Percentiles rank a stretch among this genome's conserved stretches.
These are phyloP conservation scores for Myiagra hebetior DNA, from an alignment of 2,113 vertebrate species.

Conservation along the genomic window DNA sequence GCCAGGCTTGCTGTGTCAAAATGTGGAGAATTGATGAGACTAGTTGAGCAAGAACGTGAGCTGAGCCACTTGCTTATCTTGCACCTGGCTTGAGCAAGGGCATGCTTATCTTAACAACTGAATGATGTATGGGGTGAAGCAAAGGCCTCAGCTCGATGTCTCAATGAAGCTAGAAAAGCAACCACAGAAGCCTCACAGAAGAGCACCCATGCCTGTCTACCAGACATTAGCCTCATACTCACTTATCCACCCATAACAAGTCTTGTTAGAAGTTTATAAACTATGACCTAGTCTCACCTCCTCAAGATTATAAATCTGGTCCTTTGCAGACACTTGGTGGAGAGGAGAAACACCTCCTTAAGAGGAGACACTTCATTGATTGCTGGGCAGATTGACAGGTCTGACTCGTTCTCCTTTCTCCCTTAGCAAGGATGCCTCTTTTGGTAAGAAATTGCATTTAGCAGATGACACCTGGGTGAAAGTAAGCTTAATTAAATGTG, in stretches of 20 bases:
- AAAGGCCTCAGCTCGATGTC: background rate
- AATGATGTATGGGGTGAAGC: background rate
- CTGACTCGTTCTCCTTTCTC: background rate
- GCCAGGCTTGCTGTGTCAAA: background rate
- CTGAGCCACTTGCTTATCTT: background rate
- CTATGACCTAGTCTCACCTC: background rate
- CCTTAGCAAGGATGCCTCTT: background rate
- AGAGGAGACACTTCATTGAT: background rate
- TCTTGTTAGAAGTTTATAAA: background rate
- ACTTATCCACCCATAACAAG: background rate
- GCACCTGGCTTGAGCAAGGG: background rate
- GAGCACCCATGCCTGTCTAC: background rate
- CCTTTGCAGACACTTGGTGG: background rate
- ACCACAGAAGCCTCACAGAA: background rate
- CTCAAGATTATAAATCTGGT: background rate
- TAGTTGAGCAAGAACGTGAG: background rate
- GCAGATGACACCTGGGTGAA: background rate
- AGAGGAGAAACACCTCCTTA: background rate
- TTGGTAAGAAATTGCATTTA: background rate
- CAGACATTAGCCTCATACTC: background rate
- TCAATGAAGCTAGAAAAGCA: background rate
- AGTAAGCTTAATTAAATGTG: background rate
- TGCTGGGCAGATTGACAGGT: background rate
- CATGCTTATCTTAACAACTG: background rate
- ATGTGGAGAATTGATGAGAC: background rate